phyloP scores from a whole-genome alignment of 1,140 invertebrate species.

The Teleogryllus occipitalis region DNA sequence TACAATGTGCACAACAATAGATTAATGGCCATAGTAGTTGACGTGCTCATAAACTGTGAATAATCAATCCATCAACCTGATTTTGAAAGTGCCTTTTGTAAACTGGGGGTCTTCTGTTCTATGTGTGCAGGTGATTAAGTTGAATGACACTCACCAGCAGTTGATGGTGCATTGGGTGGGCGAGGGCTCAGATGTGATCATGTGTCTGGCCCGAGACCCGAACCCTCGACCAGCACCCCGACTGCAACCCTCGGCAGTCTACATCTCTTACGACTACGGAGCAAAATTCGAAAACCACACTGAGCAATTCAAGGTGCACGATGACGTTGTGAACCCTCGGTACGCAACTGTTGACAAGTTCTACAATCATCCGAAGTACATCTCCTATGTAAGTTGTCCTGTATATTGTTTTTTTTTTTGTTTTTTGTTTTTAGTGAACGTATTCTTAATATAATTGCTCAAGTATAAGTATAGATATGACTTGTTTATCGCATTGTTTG shows the following conservation, averaged over 20 bases:
- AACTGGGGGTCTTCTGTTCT: background rate
- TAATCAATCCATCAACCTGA: too few relatives aligned
- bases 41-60: too few relatives aligned
- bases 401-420: background rate
- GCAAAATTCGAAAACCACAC: constrained; percentile 67
- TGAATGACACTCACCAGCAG: constrained; percentile 80
- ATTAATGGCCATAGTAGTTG: too few relatives aligned
- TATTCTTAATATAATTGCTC: too few relatives aligned
- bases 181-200: constrained; percentile 72
- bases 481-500: too few relatives aligned
- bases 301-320: constrained; percentile 47
- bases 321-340: constrained; percentile 35
- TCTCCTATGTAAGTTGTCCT: constrained; percentile 56
- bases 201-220: constrained; percentile 62
- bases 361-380: constrained; percentile 70
- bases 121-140: constrained; percentile 49
- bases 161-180: constrained; percentile 87
- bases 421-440: background rate
- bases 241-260: constrained; percentile 55
- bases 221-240: constrained; percentile 33
- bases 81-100: too few relatives aligned
- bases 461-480: too few relatives aligned
- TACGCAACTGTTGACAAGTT: constrained; percentile 72
- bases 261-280: constrained; percentile 81
- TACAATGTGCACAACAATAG: too few relatives aligned